phyloP scores from a whole-genome alignment of 2,888 invertebrate genomes.

The Dendrolimus pini region DNA sequence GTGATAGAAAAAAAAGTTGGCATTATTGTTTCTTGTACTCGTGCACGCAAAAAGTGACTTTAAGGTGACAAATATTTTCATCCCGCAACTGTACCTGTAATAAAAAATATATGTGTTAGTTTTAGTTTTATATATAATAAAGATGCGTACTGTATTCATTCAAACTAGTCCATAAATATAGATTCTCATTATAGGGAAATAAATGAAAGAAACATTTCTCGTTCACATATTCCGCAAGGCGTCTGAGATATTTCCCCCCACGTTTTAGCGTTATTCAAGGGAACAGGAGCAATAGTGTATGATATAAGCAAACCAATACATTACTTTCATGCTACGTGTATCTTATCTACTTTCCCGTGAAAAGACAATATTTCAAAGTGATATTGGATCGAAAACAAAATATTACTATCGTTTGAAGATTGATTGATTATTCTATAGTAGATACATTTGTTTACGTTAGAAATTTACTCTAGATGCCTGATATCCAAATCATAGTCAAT shows the following conservation, averaged over 20 bases:
- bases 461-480: too few species aligned
- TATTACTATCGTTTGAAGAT: constrained; percentile 34
- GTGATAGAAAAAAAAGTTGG: too few species aligned
- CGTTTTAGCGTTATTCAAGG: background rate
- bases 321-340: constrained; percentile 9
- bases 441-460: constrained; percentile 5
- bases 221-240: background rate
- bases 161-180: background rate
- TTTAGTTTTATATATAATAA: too few species aligned
- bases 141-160: too few species aligned
- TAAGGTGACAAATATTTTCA: too few species aligned
- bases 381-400: constrained; percentile 42
- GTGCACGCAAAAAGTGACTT: too few species aligned
- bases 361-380: constrained; percentile 35
- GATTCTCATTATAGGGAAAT: constrained; percentile 1
- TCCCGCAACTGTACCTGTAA: too few species aligned
- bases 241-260: background rate
- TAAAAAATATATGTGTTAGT: too few species aligned
- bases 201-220: background rate
- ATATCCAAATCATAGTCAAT: too few species aligned
- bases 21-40: too few species aligned
- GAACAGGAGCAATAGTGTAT: background rate
- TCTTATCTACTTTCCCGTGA: constrained; percentile 18
- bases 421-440: constrained; percentile 28
- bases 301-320: constrained; percentile 5